Evolutionary conservation across 2,888 invertebrate species (phyloP).

Genomic region (Mythimna vitellina): DNA sequence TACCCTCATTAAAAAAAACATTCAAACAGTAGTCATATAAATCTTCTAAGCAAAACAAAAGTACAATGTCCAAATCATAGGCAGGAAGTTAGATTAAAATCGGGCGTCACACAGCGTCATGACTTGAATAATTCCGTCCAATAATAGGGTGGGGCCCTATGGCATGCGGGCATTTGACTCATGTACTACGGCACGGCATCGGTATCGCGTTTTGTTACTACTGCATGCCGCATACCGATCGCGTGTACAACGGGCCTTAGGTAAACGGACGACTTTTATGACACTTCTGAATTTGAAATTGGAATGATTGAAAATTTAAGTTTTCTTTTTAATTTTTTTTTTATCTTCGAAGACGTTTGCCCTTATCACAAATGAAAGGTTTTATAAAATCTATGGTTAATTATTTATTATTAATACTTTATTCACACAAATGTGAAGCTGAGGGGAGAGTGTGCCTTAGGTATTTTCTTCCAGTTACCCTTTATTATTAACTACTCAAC

Average conservation of each 20-base stretch:
- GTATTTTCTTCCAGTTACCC: too few species aligned
- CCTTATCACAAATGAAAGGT: background rate
- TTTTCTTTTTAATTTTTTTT: background rate
- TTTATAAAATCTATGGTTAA: too few species aligned
- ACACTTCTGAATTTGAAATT: conserved; percentile 19
- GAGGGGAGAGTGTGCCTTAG: too few species aligned
- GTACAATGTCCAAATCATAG: conserved; percentile 69
- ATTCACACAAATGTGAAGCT: too few species aligned
- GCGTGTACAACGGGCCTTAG: conserved; percentile 72
- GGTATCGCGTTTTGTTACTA: conserved; percentile 75
- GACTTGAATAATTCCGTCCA: conserved; percentile 83
- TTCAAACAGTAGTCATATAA: conserved; percentile 54
- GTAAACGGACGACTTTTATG: conserved; percentile 58
- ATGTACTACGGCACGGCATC: conserved; percentile 85
- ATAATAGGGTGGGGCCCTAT: conserved; percentile 81
- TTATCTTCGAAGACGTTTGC: background rate
- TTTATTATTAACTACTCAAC: too few species aligned
- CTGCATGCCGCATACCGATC: conserved; percentile 79
- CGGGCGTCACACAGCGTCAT: conserved; percentile 77
- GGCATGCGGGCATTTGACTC: conserved; percentile 82
- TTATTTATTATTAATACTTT: too few species aligned
- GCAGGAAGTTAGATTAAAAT: conserved; percentile 84
- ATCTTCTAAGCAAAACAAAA: conserved; percentile 60
- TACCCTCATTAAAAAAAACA: conserved; percentile 47
- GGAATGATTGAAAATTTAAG: background rate